Base-by-base conservation (phyloP, 2,113 vertebrate species). In the Leucosticte australis region DNA sequence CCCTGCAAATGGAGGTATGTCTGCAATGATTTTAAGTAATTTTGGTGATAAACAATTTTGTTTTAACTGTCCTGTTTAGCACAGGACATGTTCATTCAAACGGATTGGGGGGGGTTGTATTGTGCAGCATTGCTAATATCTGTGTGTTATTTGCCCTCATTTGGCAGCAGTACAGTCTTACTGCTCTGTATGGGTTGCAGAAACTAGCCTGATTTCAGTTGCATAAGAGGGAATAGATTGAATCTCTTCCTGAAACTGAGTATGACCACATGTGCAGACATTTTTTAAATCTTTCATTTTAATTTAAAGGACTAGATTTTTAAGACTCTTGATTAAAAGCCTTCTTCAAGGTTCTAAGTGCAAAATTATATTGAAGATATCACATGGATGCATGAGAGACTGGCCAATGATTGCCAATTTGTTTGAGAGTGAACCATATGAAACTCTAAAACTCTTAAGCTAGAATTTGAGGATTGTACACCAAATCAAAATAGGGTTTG, bases 1-100 rank as follows among this genome's bases (percentile, higher is more conserved):
- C 99, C 7, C 97, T 99, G 97, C 99, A 99, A 96, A 99, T 99
- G 99, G 99, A 99, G 99, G 99, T 99, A 97, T 81, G 95, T n/a
- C 39, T 12, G 28, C 50, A 62, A 7, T 26, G 35, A 49, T 52
- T 53, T 21, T 9, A 53, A 69, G 18, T 52, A 6, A 26, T 65
- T 62, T 76, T 49, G 24, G 6, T 59, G 13, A 7, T 41, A 60
- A 91, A 6, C 20, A n/a, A 21, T 57, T 27, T 39, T 31, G 18
- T 50, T 76, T 65, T 44, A 49, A 20, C 26, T 65, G 30, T 23
- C 33, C 59, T 39, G 37, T 39, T 62, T 62, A 77, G 35, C 24
- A 49, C 23, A n/a, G 57, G 31, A 28, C 4, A 1, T 62, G 75
- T 73, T 89, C 15, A 33, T 47, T 79, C 57, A 53, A 83, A 16